These are phyloP conservation scores for Luidia sarsii DNA, from an alignment of 53 echinoderm and acorn worm genomes.

Conservation along the genomic window DNA sequence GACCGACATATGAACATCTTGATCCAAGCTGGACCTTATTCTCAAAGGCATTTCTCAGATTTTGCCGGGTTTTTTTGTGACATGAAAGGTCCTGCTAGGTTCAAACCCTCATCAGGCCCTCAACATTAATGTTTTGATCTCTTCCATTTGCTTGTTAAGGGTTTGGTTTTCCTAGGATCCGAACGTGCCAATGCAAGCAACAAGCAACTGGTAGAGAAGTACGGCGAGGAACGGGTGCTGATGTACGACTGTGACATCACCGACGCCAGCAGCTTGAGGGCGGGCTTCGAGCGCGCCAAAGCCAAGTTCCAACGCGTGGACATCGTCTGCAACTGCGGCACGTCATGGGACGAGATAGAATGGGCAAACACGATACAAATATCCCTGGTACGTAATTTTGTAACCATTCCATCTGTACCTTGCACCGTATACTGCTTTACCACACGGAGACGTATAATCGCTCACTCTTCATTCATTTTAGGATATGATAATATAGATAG, in stretches of 20 bases:
- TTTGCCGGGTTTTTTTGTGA: no score
- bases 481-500: no score
- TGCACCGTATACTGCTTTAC: not conserved
- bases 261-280: constrained; percentile 24
- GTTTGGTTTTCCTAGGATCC: constrained; percentile 40
- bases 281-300: constrained; percentile 29
- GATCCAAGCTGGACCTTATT: no score
- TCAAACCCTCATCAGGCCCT: no score
- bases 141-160: no score
- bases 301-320: constrained; percentile 12
- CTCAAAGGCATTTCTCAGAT: no score
- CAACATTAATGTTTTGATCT: no score
- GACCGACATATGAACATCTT: no score
- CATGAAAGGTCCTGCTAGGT: no score
- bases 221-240: constrained; percentile 33
- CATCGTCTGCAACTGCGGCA: constrained; percentile 39
- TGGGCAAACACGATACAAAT: constrained; percentile 48
- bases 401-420: no score
- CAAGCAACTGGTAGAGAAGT: constrained; percentile 22
- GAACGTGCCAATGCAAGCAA: constrained; percentile 19
- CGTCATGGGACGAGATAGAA: constrained; percentile 43
- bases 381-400: constrained; percentile 22
- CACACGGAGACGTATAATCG: no score
- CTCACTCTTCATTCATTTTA: no score
- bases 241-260: constrained; percentile 51